Base-by-base conservation (phyloP, 2,888 invertebrate genomes). In the Eupithecia exiguata region DNA sequence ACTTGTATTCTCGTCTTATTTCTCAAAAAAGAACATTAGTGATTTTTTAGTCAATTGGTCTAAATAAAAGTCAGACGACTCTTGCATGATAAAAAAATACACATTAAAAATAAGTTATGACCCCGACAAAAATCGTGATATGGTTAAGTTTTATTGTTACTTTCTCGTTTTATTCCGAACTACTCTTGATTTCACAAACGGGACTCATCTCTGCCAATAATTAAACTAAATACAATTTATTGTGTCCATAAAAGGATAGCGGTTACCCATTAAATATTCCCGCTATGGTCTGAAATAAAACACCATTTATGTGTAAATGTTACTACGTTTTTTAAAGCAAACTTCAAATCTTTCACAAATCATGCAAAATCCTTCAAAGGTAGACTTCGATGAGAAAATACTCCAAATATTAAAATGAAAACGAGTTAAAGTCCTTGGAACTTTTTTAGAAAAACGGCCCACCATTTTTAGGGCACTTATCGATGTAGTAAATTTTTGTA, bases 171-270 rank as follows among this genome's bases (percentile, higher is more conserved):
- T 53, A 25, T 68, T 69, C 9, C 58, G 36, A 63, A 36, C 16
- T 62, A 70, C 58, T 74, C 63, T 74, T 70, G 38, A 61, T 74
- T 74, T 70, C 63, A 49, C 5, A 63, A 63, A 67, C 71, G 49
- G 25, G 12, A 69, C 38, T 62, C 70, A 66, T 76, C 70, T 72
- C 72, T 69, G 70, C n/a, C n/a, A 63, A 53, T 62, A 68, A 70
- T 70, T 70, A 53, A 70, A 68, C 35, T 53, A 70, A 36, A 67
- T 62, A 66, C 61, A 61, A 53, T 74, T 74, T 61, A 70, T 70
- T 72, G 65, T 58, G 25, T 70, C 43, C 53, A 69, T 77, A 74
- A 77, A 74, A 70, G 65, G 70, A 70, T 66, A 46, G 25, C 58
- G 58, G 58, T 25, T 58, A 25, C 5, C 25, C 58, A 25, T 25